Evolutionary conservation across 1,140 invertebrate species (phyloP).

Genomic region (Magallana gigas): DNA sequence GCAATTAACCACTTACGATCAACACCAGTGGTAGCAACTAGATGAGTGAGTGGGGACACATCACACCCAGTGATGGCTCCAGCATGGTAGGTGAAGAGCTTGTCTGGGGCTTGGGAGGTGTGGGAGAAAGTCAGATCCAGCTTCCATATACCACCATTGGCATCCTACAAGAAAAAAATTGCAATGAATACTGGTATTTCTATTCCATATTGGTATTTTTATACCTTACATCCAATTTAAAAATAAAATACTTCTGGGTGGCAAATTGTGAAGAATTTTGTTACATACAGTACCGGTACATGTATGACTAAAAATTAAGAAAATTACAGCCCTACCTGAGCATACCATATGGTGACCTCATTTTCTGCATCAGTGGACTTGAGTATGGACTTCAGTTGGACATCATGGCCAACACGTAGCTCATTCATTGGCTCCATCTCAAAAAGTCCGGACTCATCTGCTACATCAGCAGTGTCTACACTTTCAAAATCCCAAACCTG

Average conservation of each 20-base stretch:
- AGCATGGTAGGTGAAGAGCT: constrained; percentile 87
- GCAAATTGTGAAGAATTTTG: neutral
- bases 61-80: constrained; percentile 86
- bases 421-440: constrained; percentile 92
- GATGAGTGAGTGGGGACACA: constrained; percentile 84
- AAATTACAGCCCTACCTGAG: constrained; percentile 82
- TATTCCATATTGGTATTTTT: neutral
- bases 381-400: constrained; percentile 81
- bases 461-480: constrained; percentile 89
- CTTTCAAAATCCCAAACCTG: constrained; percentile 93
- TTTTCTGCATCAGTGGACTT: constrained; percentile 80
- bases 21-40: constrained; percentile 85
- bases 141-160: constrained; percentile 89
- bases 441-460: constrained; percentile 87
- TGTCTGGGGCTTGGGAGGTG: constrained; percentile 80
- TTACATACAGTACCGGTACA: too few species aligned
- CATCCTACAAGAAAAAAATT: constrained; percentile 82
- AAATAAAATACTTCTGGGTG: constrained; percentile 53
- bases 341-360: constrained; percentile 84
- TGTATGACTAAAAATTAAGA: too few species aligned
- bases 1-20: constrained; percentile 80
- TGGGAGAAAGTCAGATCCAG: constrained; percentile 87
- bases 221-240: too few species aligned
- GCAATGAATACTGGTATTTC: neutral
- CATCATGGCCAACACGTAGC: constrained; percentile 80